These are phyloP conservation scores for Acyrthosiphon pisum DNA, from an alignment of 1,140 invertebrate genomes.

Conservation along the genomic window DNA sequence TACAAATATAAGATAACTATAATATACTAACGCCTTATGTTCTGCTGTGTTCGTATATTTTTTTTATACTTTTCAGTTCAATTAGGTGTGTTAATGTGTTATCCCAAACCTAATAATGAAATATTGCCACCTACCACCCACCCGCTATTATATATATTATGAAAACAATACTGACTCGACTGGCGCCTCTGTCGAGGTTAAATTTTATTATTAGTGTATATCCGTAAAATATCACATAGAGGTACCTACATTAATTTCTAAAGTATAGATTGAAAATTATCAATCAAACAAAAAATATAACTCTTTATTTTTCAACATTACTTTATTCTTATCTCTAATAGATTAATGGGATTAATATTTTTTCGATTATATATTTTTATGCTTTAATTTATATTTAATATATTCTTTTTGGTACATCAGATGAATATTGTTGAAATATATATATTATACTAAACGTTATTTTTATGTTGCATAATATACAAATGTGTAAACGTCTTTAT, in stretches of 20 bases:
- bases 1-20: too few species aligned
- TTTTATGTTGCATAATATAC: too few species aligned
- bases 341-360: not conserved
- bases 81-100: constrained; percentile 14
- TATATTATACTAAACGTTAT: too few species aligned
- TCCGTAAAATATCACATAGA: not conserved
- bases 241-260: not conserved
- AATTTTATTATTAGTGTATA: not conserved
- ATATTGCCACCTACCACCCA: not conserved
- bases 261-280: not conserved
- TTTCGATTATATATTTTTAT: too few species aligned
- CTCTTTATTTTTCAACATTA: not conserved
- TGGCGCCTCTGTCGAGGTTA: constrained; percentile 4
- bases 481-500: too few species aligned
- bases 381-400: too few species aligned
- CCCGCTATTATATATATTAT: not conserved
- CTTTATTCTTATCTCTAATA: too few species aligned
- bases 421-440: too few species aligned
- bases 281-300: not conserved
- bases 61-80: too few species aligned
- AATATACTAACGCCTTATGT: too few species aligned
- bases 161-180: not conserved
- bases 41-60: too few species aligned
- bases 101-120: not conserved
- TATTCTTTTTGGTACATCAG: too few species aligned